Percentiles rank a stretch among this genome's conserved stretches.
These are phyloP conservation scores for Rotaria sp. DNA, from an alignment of 2,888 invertebrate genomes.

Conservation along the genomic window DNA sequence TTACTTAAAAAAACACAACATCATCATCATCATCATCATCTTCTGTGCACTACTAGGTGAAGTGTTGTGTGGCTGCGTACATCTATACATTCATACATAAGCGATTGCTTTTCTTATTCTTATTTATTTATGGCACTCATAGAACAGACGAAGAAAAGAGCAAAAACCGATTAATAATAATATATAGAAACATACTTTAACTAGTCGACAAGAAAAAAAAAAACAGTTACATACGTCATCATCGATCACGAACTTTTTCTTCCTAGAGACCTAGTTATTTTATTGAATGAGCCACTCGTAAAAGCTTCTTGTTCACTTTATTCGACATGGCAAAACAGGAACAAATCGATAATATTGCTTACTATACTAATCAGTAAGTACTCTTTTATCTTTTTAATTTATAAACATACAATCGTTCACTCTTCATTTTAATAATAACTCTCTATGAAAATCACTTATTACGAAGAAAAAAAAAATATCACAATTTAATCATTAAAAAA, in stretches of 20 bases:
- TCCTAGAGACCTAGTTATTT: neutral
- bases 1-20: neutral
- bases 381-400: conserved; percentile 1
- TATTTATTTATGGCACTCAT: conserved; percentile 14
- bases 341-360: neutral
- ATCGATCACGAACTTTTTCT: conserved; percentile 9
- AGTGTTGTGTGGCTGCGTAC: conserved; percentile 5
- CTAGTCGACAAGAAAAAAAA: neutral
- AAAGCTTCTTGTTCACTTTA: conserved; percentile 4
- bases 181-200: conserved; percentile 15
- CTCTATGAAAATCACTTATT: neutral
- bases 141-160: conserved; percentile 19
- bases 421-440: neutral
- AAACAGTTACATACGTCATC: neutral
- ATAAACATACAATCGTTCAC: neutral
- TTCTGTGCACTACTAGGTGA: conserved; percentile 10
- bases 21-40: conserved; percentile 1
- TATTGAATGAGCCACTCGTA: conserved; percentile 10
- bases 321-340: conserved; percentile 18
- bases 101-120: neutral
- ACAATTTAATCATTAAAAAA: neutral
- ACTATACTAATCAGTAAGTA: conserved; percentile 8
- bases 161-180: conserved; percentile 18
- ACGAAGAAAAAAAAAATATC: neutral
- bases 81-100: neutral